Evolutionary conservation across 1,140 invertebrate species (phyloP).

Genomic region (Manduca sexta): DNA sequence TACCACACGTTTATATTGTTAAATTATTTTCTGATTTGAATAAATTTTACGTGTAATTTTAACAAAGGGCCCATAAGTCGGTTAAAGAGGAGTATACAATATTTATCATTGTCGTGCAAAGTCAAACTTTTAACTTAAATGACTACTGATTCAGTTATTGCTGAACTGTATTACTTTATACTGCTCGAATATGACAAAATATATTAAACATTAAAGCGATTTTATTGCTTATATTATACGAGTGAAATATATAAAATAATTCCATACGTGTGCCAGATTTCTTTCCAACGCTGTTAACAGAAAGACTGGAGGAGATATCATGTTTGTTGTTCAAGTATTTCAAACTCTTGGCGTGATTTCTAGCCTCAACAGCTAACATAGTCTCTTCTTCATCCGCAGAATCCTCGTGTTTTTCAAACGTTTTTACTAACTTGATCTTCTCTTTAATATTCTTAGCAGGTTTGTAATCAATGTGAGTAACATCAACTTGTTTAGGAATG

Average conservation of each 20-base stretch:
- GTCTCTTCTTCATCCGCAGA: conserved; percentile 72
- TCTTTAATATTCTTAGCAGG: conserved; percentile 72
- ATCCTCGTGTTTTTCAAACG: conserved; percentile 65
- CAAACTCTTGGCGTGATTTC: conserved; percentile 63
- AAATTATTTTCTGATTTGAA: too few species aligned
- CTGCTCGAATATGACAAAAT: too few species aligned
- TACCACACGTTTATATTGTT: too few species aligned
- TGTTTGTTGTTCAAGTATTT: conserved; percentile 51
- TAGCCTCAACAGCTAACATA: conserved; percentile 75
- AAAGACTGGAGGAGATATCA: conserved; percentile 63
- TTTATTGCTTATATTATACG: too few species aligned
- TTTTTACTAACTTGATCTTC: conserved; percentile 65
- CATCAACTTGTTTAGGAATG: conserved; percentile 60
- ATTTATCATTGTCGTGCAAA: too few species aligned
- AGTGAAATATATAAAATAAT: neutral
- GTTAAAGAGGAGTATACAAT: too few species aligned
- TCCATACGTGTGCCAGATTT: conserved; percentile 57
- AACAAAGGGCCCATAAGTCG: too few species aligned
- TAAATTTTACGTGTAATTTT: too few species aligned
- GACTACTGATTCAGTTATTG: too few species aligned
- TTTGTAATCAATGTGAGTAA: conserved; percentile 51
- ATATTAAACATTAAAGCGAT: too few species aligned
- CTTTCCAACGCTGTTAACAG: conserved; percentile 67
- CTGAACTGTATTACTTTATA: too few species aligned
- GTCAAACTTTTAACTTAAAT: too few species aligned